Conservation (phyloP, 1,140 invertebrate genomes). For the Melitaea cinxia region DNA sequence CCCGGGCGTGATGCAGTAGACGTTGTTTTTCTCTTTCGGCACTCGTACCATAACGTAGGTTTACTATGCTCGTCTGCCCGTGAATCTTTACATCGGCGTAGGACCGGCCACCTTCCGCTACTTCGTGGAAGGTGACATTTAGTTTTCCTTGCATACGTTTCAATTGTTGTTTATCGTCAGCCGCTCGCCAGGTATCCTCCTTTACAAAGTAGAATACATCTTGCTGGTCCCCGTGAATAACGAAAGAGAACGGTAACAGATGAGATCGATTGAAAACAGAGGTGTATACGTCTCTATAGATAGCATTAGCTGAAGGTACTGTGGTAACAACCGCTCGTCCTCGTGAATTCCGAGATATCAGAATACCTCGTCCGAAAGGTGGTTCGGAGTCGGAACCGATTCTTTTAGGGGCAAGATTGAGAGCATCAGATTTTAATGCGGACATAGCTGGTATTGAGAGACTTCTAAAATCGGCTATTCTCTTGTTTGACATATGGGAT, state of each 20-base stretch:
- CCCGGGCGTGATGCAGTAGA: slow-evolving; percentile 93
- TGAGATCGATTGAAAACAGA: slow-evolving; percentile 96
- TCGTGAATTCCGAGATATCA: slow-evolving; percentile 90
- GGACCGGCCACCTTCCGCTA: slow-evolving; percentile 86
- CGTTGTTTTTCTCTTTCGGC: slow-evolving; percentile 93
- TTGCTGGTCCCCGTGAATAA: slow-evolving; percentile 93
- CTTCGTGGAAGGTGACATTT: slow-evolving; percentile 96
- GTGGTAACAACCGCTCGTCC: slow-evolving; percentile 92
- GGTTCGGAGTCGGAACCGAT: slow-evolving; percentile 90
- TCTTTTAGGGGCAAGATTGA: slow-evolving; percentile 86
- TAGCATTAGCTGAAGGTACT: slow-evolving; percentile 92
- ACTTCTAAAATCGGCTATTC: slow-evolving; percentile 87
- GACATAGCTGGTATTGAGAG: slow-evolving; percentile 88
- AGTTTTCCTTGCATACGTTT: slow-evolving; percentile 94
- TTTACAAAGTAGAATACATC: slow-evolving; percentile 98
- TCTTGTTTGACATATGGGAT: slow-evolving; percentile 88
- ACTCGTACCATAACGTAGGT: slow-evolving; percentile 93
- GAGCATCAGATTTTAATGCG: slow-evolving; percentile 88
- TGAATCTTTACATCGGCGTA: slow-evolving; percentile 94
- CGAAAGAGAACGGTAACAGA: slow-evolving; percentile 93
- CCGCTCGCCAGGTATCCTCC: slow-evolving; percentile 92
- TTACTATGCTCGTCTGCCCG: slow-evolving; percentile 90
- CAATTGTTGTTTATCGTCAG: slow-evolving; percentile 93
- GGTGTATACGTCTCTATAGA: slow-evolving; percentile 95
- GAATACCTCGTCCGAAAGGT: slow-evolving; percentile 94